phyloP scores from a whole-genome alignment of 1,140 invertebrate genomes.

The Drosophila ananassae region DNA sequence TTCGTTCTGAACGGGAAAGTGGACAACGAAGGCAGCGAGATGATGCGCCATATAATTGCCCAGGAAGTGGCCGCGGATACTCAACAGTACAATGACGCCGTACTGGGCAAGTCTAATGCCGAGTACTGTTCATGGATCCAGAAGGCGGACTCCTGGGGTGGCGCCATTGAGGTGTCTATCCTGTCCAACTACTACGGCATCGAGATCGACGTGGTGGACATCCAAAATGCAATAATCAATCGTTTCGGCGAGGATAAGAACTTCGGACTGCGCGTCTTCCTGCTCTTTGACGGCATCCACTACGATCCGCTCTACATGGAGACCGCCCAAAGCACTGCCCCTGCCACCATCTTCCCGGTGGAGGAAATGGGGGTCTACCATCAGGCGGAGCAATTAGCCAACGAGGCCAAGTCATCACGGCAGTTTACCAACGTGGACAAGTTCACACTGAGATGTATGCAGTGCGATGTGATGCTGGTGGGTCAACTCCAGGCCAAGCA shows the following conservation, averaged over 20 bases:
- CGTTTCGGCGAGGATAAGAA: conserved; percentile 97
- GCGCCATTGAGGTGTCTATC: conserved; percentile 96
- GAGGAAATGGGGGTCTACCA: conserved; percentile 89
- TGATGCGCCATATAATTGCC: conserved; percentile 94
- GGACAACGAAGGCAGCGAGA: conserved; percentile 88
- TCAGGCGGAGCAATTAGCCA: conserved; percentile 92
- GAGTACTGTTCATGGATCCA: conserved; percentile 96
- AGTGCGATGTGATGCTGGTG: conserved; percentile 90
- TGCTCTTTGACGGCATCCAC: conserved; percentile 98
- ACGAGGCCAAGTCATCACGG: conserved; percentile 93
- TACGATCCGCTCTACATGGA: conserved; percentile 97
- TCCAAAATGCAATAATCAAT: conserved; percentile 94
- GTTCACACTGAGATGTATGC: conserved; percentile 92
- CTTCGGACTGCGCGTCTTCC: conserved; percentile 92
- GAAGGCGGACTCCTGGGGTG: conserved; percentile 95
- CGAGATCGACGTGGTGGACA: conserved; percentile 97
- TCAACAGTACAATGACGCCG: conserved; percentile 92
- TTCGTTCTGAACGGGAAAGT: conserved; percentile 90
- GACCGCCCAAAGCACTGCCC: conserved; percentile 87
- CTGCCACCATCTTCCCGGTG: conserved; percentile 92
- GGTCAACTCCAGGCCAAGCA: conserved; percentile 92
- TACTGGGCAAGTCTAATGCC: conserved; percentile 92
- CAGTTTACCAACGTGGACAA: conserved; percentile 95
- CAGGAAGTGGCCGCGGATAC: conserved; percentile 90
- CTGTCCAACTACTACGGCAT: conserved; percentile 94